Conservation (phyloP, 1,140 invertebrate genomes). For the Acromyrmex charruanus region DNA sequence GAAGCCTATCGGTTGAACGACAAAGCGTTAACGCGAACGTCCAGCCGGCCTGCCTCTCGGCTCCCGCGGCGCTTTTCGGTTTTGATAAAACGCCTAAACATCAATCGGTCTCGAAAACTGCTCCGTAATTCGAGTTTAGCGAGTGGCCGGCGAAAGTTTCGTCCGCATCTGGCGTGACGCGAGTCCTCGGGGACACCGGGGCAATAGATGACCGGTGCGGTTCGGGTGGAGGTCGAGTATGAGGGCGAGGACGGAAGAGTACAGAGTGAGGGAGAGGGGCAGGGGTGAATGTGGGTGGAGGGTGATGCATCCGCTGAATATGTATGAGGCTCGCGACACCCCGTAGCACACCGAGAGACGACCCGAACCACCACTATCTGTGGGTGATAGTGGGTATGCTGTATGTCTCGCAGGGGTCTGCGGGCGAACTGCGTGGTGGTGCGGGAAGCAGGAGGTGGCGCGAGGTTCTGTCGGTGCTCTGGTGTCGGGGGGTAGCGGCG, state of each 20-base stretch:
- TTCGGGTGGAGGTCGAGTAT: conserved; percentile 73
- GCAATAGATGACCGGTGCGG: conserved; percentile 84
- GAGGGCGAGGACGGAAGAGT: conserved; percentile 5
- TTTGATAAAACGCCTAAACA: conserved; percentile 85
- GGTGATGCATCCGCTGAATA: conserved; percentile 86
- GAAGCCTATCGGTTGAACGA: conserved; percentile 58
- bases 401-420: conserved; percentile 83
- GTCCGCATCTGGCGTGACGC: conserved; percentile 72
- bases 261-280: conserved; percentile 17
- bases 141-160: conserved; percentile 79
- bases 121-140: conserved; percentile 85
- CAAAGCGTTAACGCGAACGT: conserved; percentile 41
- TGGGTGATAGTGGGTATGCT: conserved; percentile 86
- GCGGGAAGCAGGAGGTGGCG: conserved; percentile 56
- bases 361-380: conserved; percentile 85
- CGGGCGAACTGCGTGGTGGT: conserved; percentile 68
- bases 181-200: conserved; percentile 79
- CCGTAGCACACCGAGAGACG: conserved; percentile 82
- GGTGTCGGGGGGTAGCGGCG: conserved; percentile 58
- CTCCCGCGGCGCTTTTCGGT: conserved; percentile 76
- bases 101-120: conserved; percentile 86
- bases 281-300: conserved; percentile 68
- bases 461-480: conserved; percentile 62
- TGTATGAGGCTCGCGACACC: conserved; percentile 86
- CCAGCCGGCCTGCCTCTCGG: conserved; percentile 29